phyloP scores from a whole-genome alignment of 2,113 vertebrate species.

The Eretmochelys imbricata region DNA sequence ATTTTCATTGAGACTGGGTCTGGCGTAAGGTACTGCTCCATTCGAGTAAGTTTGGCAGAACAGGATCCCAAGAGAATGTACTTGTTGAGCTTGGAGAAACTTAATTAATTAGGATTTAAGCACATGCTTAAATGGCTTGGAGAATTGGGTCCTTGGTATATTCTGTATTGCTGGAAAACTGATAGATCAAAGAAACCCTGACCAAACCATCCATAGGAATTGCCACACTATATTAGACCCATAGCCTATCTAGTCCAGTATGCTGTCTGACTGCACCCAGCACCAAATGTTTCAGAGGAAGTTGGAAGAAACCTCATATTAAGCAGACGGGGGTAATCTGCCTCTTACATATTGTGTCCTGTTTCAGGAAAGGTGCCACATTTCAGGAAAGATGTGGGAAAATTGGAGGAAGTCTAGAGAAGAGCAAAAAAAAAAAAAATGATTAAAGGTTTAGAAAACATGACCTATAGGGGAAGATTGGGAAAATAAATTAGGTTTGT shows the following conservation, averaged over 20 bases:
- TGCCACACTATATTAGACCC: not conserved
- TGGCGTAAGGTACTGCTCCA: not conserved
- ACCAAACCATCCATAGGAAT: not conserved
- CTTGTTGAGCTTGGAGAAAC: not conserved
- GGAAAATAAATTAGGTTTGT: no score
- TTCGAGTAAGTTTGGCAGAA: not conserved
- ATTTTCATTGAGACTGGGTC: not conserved
- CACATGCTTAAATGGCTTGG: not conserved
- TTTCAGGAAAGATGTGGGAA: no score
- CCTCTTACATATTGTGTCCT: not conserved
- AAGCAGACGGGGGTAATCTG: not conserved
- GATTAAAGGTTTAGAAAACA: no score
- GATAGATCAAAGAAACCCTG: not conserved
- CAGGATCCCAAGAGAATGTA: not conserved
- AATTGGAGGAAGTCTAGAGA: no score
- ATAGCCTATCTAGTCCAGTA: not conserved
- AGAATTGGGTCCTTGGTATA: not conserved
- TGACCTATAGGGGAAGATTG: no score
- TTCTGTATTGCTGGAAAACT: not conserved
- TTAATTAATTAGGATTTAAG: no score
- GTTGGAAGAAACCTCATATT: not conserved
- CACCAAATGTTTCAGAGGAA: not conserved
- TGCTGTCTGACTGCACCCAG: not conserved
- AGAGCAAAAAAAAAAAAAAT: no score
- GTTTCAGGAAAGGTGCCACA: no score